Conservation (phyloP, 2,797 vertebrate species). For the Anguilla marmorata region DNA sequence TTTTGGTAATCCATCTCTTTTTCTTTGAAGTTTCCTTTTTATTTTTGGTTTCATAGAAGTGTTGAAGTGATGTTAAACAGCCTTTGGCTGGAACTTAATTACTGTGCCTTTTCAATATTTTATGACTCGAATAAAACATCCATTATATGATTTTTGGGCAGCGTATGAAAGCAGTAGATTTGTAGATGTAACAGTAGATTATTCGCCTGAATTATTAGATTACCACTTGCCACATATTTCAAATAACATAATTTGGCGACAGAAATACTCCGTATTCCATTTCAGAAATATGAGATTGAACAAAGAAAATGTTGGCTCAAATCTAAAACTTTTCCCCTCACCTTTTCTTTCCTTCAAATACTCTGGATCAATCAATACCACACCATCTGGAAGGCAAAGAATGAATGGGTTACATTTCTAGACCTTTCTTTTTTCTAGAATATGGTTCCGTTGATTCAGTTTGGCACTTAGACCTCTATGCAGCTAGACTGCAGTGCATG, state of each 20-base stretch:
- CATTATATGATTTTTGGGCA: background rate
- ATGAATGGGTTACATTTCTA: background rate
- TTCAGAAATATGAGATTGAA: background rate
- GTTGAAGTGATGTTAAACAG: background rate
- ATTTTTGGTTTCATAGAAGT: background rate
- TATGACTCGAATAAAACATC: slow-evolving; percentile 10
- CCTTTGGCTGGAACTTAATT: background rate
- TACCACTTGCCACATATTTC: background rate
- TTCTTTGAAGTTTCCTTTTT: background rate
- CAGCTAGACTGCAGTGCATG: background rate
- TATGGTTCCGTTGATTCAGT: background rate
- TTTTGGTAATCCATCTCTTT: background rate
- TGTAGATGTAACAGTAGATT: background rate
- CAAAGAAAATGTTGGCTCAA: background rate
- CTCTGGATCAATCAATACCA: slow-evolving; percentile 92
- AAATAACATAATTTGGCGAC: background rate
- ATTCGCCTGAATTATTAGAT: background rate
- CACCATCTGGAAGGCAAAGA: slow-evolving; percentile 76
- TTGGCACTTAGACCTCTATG: background rate
- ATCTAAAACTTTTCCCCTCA: slow-evolving; percentile 36
- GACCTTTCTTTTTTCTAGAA: background rate
- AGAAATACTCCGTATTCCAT: background rate
- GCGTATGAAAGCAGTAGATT: background rate
- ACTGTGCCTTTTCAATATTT: slow-evolving; percentile 20
- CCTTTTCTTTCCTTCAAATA: slow-evolving; percentile 93